Evolutionary conservation across 2,113 vertebrate species (phyloP).

Genomic region (Bungarus multicinctus): DNA sequence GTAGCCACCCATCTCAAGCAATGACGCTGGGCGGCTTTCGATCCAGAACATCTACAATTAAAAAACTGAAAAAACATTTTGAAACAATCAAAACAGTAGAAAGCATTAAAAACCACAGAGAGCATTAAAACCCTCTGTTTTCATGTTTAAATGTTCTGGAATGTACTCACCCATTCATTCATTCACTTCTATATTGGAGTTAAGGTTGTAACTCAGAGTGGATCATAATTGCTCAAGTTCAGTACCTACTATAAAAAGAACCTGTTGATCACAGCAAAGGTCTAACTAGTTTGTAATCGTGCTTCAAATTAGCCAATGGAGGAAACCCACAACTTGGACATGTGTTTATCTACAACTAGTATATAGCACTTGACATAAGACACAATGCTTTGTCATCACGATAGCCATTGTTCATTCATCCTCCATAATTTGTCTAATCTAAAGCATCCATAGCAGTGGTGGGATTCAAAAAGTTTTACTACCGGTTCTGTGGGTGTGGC

Average conservation of each 20-base stretch:
- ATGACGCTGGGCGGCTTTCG: neutral
- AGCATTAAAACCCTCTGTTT: neutral
- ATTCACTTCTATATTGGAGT: neutral
- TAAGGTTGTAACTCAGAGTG: neutral
- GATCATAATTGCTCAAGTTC: neutral
- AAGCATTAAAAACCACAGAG: neutral
- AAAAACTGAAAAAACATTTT: neutral
- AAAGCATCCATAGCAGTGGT: neutral
- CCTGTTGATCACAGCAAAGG: neutral
- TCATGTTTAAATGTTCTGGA: neutral
- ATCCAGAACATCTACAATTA: neutral
- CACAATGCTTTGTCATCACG: neutral
- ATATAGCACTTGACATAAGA: neutral
- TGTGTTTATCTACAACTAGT: neutral
- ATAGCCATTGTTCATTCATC: neutral
- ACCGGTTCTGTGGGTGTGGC: too few relatives aligned
- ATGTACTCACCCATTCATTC: neutral
- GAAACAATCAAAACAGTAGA: neutral
- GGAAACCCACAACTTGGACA: neutral
- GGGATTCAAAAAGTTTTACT: too few relatives aligned
- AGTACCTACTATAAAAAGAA: neutral
- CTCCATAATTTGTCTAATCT: neutral
- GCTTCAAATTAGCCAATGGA: neutral
- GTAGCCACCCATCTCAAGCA: neutral
- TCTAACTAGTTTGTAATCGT: neutral